Base-by-base conservation (phyloP, 1,140 invertebrate species). In the Tetragonula clypearis region DNA sequence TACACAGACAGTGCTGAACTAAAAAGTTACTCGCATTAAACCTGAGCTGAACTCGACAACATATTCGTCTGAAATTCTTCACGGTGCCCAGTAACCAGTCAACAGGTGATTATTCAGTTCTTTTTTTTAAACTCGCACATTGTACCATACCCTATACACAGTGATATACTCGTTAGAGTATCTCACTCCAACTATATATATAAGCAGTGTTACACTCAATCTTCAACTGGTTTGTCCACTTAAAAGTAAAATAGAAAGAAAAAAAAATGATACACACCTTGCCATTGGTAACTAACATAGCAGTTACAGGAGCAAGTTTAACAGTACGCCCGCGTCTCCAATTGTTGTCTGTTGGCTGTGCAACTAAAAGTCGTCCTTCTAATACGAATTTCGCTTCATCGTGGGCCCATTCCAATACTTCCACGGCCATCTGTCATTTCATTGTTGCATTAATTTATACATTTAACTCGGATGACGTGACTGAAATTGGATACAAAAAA, bases 401-500 rank as follows among this genome's bases (percentile, higher is more conserved):
- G 90, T 98, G 98, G 93, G 97, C 97, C 98, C 98, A 99, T 89
- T 98, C 98, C 80, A 99, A 95, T 1, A 98, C 96, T 92, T 99
- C 98, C 76, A 99, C 97, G 78, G 98, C 98, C 96, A 99, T 98
- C 96, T 97, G 89, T 41, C 90, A 77, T 49, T 49, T 35, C 17
- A 73, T 65, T 19, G 26, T 35, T 68, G 19, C 8, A 35, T 68
- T 35, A 17, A 66, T 26, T 66, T 66, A 26, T 5, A 26, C 1
- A 66, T 62, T 66, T 66, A 66, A 66, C 17, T 30, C 9, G 3
- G 35, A 35, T 21, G 2, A 68, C 80, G 83, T 66, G 56, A 26
- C 21, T 26, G 71, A 77, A 19, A 49, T 79, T 66, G 60, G 12
- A 49, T 49, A 6, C 2, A 74, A 41, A 30, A 30, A 6, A 1